phyloP scores from a whole-genome alignment of 2,797 vertebrate species.

The Craterocephalus amniculus region DNA sequence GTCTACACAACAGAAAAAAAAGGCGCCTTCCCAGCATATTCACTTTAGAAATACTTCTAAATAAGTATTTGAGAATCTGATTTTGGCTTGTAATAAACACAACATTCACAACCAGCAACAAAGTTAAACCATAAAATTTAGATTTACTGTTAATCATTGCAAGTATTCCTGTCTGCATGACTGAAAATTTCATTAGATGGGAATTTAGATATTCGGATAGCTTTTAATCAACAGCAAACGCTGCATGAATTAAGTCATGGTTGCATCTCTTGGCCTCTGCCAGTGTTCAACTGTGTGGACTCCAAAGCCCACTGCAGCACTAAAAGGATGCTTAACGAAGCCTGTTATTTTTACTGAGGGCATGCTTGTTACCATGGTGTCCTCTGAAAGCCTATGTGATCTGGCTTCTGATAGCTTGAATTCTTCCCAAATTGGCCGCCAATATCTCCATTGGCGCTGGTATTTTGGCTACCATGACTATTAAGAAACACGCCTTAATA shows the following conservation, averaged over 20 bases:
- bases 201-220: constrained; percentile 14
- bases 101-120: constrained; percentile 6
- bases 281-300: constrained; percentile 20
- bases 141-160: background rate
- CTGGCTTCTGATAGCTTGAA: constrained; percentile 68
- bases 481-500: constrained; percentile 37
- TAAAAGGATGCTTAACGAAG: constrained; percentile 70
- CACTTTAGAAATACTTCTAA: background rate
- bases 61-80: constrained; percentile 6
- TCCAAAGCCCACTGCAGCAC: constrained; percentile 58
- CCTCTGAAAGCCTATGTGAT: constrained; percentile 67
- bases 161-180: background rate
- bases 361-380: constrained; percentile 57
- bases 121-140: constrained; percentile 11
- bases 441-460: constrained; percentile 44
- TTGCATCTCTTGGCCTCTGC: constrained; percentile 13
- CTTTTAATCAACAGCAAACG: constrained; percentile 2
- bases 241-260: background rate
- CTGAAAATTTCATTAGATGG: background rate
- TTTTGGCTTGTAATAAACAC: background rate
- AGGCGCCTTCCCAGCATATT: background rate
- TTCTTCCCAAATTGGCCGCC: constrained; percentile 68
- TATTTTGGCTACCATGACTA: constrained; percentile 45
- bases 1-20: constrained; percentile 26
- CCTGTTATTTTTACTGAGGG: constrained; percentile 56